Base-by-base conservation (phyloP, 2,113 vertebrate species). In the Cryptoleucopteryx plumbea region DNA sequence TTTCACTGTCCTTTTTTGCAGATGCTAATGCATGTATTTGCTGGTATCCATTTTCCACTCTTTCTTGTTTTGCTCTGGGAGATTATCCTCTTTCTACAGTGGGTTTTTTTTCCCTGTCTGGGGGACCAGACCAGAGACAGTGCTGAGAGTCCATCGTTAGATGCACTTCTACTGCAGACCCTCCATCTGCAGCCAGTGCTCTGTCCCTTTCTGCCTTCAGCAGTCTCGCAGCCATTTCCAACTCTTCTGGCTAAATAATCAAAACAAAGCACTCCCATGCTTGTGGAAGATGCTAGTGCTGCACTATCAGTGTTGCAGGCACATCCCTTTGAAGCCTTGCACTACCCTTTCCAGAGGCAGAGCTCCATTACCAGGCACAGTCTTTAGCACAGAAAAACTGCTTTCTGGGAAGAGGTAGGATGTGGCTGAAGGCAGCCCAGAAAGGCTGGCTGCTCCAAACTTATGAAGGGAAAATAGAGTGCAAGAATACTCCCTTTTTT, bases 81-180 rank as follows among this genome's bases (percentile, higher is more conserved):
- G 47, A 82, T 34, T 23, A 63, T 65, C n/a, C 20, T 61, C 40
- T 73, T 90, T 61, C 36, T 88, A 40, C 7, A 6, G 6, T 21
- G 42, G 18, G 21, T 1, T 3, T 52, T 55, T 82, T 67, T 63
- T 29, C 16, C 23, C 50, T 38, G 10, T 50, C 65, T 86, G 40
- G 27, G 15, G 36, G 10, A 48, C 43, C 48, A 82, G 61, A 34
- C 38, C 50, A 47, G 48, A 68, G 42, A 52, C 1, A 0, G n/a
- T 42, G 32, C 1, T 5, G 19, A 48, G 22, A 65, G n/a, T 32
- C 43, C 22, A 11, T 45, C 0, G 0, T 78, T n/a, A 50, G 55
- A 55, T 29, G 42, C 16, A 15, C 8, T 88, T 73, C 25, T 32
- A 27, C 34, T 67, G 52, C 61, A 59, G 42, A 42, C 42, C 27